A percentile compares a stretch with the other conserved stretches of the same genome.
phyloP scores from a whole-genome alignment of 2,113 vertebrate genomes.

The Hydrolagus affinis region DNA sequence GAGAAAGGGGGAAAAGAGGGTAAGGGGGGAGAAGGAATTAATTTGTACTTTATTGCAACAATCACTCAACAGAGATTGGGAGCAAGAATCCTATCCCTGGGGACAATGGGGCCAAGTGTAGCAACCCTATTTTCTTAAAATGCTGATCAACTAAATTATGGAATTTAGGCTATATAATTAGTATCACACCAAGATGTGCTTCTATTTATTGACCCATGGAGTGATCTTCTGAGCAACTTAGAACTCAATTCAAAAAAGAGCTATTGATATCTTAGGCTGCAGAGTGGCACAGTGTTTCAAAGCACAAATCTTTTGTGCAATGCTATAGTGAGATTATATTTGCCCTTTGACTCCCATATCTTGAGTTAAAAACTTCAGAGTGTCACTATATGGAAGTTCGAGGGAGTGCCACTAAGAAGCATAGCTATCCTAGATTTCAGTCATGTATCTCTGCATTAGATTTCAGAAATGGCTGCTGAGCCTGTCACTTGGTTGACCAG shows the following conservation, averaged over 20 bases:
- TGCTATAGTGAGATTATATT: neutral
- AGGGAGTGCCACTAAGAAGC: neutral
- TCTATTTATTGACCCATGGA: neutral
- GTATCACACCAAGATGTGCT: neutral
- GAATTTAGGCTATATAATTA: neutral
- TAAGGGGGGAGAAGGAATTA: too few relatives aligned
- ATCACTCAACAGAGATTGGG: too few relatives aligned
- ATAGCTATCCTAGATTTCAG: neutral
- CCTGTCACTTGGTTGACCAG: neutral
- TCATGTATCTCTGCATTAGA: neutral
- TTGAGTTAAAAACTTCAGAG: neutral
- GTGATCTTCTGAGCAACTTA: neutral
- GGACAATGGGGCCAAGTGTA: too few relatives aligned
- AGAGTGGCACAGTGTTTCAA: neutral
- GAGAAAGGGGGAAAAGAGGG: too few relatives aligned
- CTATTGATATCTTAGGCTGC: neutral
- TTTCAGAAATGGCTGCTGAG: neutral
- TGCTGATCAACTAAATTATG: too few relatives aligned
- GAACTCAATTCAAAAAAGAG: too few relatives aligned
- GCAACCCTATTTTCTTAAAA: too few relatives aligned
- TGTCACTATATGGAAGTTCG: neutral
- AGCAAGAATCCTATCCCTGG: too few relatives aligned
- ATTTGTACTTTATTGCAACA: too few relatives aligned
- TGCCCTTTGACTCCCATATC: neutral
- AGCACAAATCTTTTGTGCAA: neutral